Evolutionary conservation across 2,113 vertebrate genomes (phyloP).

Genomic region (Ctenodactylus gundi): DNA sequence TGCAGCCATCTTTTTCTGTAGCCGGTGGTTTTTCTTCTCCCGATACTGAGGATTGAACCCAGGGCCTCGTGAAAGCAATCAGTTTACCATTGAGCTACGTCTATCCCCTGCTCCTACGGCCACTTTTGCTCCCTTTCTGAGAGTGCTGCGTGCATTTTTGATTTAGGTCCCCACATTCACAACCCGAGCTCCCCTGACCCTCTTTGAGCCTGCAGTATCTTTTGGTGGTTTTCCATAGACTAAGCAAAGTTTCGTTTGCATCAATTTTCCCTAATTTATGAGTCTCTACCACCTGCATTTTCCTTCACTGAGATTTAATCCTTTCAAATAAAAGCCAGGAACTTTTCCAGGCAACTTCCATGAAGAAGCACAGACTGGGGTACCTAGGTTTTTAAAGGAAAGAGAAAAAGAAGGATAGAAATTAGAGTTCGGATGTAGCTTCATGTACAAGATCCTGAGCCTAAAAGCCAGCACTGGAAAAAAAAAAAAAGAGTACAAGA

Average conservation of each 20-base stretch:
- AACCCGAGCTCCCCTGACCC: background rate
- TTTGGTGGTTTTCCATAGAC: background rate
- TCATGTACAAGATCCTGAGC: background rate
- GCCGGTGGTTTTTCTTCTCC: background rate
- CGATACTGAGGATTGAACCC: background rate
- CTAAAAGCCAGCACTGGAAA: background rate
- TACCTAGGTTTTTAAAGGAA: background rate
- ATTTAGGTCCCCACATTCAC: background rate
- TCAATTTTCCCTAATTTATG: background rate
- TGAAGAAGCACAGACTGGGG: background rate
- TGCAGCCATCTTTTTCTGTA: background rate
- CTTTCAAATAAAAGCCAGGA: constrained; percentile 13
- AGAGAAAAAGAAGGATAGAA: background rate
- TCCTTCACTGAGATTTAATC: background rate
- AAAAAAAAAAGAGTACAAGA: background rate
- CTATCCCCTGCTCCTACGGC: background rate
- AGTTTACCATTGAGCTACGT: background rate
- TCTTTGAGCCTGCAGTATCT: background rate
- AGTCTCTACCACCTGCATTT: background rate
- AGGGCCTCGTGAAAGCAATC: background rate
- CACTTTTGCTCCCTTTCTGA: background rate
- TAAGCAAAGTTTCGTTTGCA: background rate
- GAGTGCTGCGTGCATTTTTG: background rate
- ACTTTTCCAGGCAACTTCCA: background rate
- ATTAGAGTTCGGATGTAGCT: background rate